phyloP scores from a whole-genome alignment of 2,888 invertebrate genomes.

The Gastracanthus pulcherrimus region DNA sequence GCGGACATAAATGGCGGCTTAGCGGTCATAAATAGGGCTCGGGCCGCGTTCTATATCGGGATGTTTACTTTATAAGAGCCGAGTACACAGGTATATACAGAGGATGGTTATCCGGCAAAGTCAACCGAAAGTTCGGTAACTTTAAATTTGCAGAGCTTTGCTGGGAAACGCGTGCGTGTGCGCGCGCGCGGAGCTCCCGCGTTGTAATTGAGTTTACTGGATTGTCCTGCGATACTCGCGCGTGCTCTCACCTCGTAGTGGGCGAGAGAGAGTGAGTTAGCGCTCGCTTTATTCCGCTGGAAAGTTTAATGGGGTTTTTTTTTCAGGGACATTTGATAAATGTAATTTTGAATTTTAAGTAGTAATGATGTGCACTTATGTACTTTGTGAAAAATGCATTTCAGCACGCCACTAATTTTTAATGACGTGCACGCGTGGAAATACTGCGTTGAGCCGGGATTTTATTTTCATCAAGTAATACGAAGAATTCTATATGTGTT shows the following conservation, averaged over 20 bases:
- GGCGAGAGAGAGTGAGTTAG: no score
- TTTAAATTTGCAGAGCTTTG: slow-evolving; percentile 21
- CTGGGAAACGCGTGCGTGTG: not conserved
- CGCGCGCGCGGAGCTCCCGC: not conserved
- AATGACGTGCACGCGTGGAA: not conserved
- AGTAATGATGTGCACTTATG: no score
- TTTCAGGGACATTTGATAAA: no score
- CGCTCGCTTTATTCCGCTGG: no score
- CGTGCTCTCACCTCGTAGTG: not conserved
- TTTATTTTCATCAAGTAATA: not conserved
- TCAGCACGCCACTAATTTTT: no score
- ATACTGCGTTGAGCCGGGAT: no score
- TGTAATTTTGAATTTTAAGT: no score
- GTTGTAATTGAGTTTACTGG: slow-evolving; percentile 1
- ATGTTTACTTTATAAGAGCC: slow-evolving; percentile 35
- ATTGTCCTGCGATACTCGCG: not conserved
- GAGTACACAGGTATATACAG: not conserved
- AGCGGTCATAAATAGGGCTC: slow-evolving; percentile 2
- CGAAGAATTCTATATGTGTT: no score
- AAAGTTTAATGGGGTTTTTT: no score
- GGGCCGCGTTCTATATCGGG: slow-evolving; percentile 5
- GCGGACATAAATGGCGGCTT: not conserved
- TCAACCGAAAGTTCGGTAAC: slow-evolving; percentile 6
- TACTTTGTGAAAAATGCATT: no score
- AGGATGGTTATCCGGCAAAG: slow-evolving; percentile 5